Evolutionary conservation across 2,888 invertebrate genomes (phyloP).

Genomic region (Sisyra terminalis): DNA sequence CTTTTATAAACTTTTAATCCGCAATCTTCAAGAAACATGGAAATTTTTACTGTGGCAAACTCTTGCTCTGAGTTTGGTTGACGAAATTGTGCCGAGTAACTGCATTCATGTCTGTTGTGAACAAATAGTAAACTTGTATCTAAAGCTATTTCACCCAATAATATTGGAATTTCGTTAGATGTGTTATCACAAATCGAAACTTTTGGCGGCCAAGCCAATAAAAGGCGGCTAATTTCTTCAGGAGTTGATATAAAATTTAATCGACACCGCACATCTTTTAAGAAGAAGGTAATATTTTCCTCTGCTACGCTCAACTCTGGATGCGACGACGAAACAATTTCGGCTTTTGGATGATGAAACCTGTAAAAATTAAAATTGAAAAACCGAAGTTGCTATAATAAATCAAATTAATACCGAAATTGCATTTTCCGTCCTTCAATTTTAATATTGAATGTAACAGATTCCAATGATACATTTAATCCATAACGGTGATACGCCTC

Average conservation of each 20-base stretch:
- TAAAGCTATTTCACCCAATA: constrained; percentile 1
- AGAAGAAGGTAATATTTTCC: constrained; percentile 16
- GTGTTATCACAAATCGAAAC: constrained; percentile 19
- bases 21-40: constrained; percentile 20
- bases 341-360: constrained; percentile 24
- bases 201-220: constrained; percentile 21
- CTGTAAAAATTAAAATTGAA: constrained; percentile 13
- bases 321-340: constrained; percentile 18
- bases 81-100: constrained; percentile 17
- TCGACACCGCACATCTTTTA: constrained; percentile 21
- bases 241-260: constrained; percentile 22
- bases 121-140: constrained; percentile 5
- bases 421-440: constrained; percentile 3
- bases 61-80: constrained; percentile 15
- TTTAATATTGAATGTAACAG: constrained; percentile 15
- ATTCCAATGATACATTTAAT: constrained; percentile 17
- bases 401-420: constrained; percentile 1
- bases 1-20: constrained; percentile 14
- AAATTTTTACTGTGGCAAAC: constrained; percentile 18
- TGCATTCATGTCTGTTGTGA: constrained; percentile 16
- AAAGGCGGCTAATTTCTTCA: constrained; percentile 20
- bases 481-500: constrained; percentile 21
- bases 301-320: constrained; percentile 14
- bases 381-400: constrained; percentile 2
- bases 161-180: background rate